Evolutionary conservation across 2,888 invertebrate species (phyloP).

Genomic region (Reticulitermes lucifugus): DNA sequence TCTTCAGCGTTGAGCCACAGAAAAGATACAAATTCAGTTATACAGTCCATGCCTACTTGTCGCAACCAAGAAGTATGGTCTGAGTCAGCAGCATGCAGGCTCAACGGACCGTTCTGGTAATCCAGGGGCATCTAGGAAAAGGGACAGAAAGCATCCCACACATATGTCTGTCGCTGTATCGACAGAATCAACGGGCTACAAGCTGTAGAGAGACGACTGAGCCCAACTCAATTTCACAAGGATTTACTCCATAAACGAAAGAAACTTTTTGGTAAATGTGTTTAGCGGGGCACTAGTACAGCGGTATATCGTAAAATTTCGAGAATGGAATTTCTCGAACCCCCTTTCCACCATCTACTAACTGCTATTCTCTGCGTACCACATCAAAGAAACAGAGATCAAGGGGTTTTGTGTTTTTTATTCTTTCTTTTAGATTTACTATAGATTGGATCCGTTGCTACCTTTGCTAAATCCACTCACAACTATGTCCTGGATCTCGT

Average conservation of each 20-base stretch:
- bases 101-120: slow-evolving; percentile 31
- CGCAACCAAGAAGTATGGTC: not conserved
- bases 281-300: slow-evolving; percentile 14
- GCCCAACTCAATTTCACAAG: slow-evolving; percentile 48
- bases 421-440: slow-evolving; percentile 23
- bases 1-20: not conserved
- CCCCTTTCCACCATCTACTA: slow-evolving; percentile 1
- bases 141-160: not conserved
- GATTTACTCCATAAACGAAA: slow-evolving; percentile 46
- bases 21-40: slow-evolving; percentile 10
- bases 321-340: not conserved
- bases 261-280: slow-evolving; percentile 14
- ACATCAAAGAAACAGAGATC: slow-evolving; percentile 33
- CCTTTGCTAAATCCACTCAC: slow-evolving; percentile 27
- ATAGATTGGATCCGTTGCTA: slow-evolving; percentile 23
- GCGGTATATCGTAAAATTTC: not conserved
- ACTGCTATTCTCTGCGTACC: slow-evolving; percentile 12
- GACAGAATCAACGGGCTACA: slow-evolving; percentile 23
- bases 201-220: not conserved
- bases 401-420: not conserved
- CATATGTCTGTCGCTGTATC: slow-evolving; percentile 25
- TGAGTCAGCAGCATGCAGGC: slow-evolving; percentile 1
- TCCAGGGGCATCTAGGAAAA: slow-evolving; percentile 15
- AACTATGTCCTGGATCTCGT: slow-evolving; percentile 1
- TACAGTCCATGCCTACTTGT: not conserved